phyloP scores from a whole-genome alignment of 1,140 invertebrate species.

The Caerostris extrusa region DNA sequence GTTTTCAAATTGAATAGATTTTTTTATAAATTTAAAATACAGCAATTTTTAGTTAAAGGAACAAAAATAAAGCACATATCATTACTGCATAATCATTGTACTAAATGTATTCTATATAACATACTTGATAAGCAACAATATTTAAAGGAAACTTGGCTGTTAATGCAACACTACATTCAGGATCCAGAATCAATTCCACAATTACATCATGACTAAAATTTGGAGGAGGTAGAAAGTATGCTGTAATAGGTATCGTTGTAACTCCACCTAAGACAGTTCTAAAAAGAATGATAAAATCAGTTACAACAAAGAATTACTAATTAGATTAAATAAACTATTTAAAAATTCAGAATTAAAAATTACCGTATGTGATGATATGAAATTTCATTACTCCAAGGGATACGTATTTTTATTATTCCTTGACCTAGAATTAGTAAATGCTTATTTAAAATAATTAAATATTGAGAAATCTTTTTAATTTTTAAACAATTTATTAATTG shows the following conservation, averaged over 20 bases:
- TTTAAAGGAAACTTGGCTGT: conserved; percentile 60
- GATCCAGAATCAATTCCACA: conserved; percentile 60
- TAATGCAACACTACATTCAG: conserved; percentile 61
- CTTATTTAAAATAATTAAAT: too few relatives aligned
- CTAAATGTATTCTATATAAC: neutral
- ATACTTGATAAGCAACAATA: conserved; percentile 55
- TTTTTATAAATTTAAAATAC: neutral
- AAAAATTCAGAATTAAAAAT: neutral
- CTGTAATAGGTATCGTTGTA: conserved; percentile 40
- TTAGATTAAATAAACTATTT: neutral
- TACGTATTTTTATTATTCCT: conserved; percentile 43
- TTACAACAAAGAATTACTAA: neutral
- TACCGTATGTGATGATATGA: conserved; percentile 63
- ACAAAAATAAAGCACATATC: neutral
- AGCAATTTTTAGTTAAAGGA: neutral
- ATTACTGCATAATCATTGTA: too few relatives aligned
- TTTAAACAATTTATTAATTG: too few relatives aligned
- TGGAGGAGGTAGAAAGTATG: neutral
- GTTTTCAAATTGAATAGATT: too few relatives aligned
- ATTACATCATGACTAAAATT: neutral
- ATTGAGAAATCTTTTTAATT: too few relatives aligned
- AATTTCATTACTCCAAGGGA: conserved; percentile 50
- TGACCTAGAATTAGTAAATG: conserved; percentile 30
- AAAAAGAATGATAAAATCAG: neutral
- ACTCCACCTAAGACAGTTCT: conserved; percentile 59